Percentiles rank a stretch among this genome's conserved stretches.
Conservation (phyloP, 2,797 vertebrate species). For the Hippopotamyrus pictus region DNA sequence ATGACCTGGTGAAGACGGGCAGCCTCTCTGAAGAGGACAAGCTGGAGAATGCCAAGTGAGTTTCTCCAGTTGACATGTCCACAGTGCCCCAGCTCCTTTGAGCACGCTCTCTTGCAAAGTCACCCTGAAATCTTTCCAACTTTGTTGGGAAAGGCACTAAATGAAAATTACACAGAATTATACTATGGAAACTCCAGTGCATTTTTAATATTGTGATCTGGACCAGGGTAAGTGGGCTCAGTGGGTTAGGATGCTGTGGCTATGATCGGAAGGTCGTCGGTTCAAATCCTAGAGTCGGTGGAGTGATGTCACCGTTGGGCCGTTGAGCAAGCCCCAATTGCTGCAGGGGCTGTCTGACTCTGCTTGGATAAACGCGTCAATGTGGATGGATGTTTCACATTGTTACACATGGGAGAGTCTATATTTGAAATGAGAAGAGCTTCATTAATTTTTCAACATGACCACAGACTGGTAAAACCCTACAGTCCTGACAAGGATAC, state of each 20-base stretch:
- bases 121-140: neutral
- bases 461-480: neutral
- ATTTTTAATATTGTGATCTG: neutral
- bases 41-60: slow-evolving; percentile 90
- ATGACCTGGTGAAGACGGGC: slow-evolving; percentile 80
- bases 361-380: neutral
- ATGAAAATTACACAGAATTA: neutral
- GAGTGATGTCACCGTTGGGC: neutral
- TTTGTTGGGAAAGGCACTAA: neutral
- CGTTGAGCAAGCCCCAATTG: neutral
- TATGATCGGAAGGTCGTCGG: neutral
- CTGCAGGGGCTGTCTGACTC: neutral
- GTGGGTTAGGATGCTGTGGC: neutral
- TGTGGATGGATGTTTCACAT: neutral
- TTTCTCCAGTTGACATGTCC: neutral
- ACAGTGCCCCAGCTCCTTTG: neutral
- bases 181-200: neutral
- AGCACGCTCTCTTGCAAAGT: neutral
- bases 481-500: neutral
- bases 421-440: neutral
- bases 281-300: neutral
- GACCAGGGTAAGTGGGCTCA: neutral
- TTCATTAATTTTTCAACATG: neutral
- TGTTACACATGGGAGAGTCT: neutral
- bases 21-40: slow-evolving; percentile 75